A percentile compares a stretch with the other conserved stretches of the same genome.
These are phyloP conservation scores for Melinaea menophilus DNA, from an alignment of 2,888 invertebrate genomes.

Conservation along the genomic window DNA sequence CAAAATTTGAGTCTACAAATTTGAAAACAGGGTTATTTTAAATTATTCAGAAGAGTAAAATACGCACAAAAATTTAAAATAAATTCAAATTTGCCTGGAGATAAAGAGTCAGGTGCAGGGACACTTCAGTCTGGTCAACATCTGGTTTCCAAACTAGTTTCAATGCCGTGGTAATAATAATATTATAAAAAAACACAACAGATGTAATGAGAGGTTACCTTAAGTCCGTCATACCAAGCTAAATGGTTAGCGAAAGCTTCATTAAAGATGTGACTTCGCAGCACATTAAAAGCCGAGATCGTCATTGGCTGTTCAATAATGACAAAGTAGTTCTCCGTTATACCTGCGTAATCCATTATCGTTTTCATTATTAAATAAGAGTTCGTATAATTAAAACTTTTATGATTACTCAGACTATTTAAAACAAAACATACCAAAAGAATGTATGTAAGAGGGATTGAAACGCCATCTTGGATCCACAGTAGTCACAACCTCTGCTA, in stretches of 20 bases:
- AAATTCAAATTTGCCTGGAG: no score
- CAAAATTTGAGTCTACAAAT: slow-evolving; percentile 78
- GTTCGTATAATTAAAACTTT: no score
- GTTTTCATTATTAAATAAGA: no score
- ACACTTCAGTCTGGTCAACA: no score
- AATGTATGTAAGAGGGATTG: slow-evolving; percentile 29
- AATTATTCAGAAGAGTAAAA: no score
- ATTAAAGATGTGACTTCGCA: slow-evolving; percentile 79
- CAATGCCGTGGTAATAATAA: no score
- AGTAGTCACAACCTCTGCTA: slow-evolving; percentile 23
- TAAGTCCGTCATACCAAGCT: slow-evolving; percentile 85
- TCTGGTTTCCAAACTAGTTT: no score
- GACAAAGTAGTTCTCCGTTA: slow-evolving; percentile 91
- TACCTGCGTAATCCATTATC: slow-evolving; percentile 55
- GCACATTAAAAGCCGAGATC: slow-evolving; percentile 80
- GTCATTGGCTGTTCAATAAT: slow-evolving; percentile 92
- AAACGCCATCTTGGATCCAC: slow-evolving; percentile 27
- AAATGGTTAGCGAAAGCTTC: slow-evolving; percentile 82
- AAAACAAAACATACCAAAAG: slow-evolving; percentile 22
- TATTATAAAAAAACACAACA: slow-evolving; percentile 42
- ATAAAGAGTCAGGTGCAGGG: no score
- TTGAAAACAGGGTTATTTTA: no score
- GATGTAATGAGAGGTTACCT: slow-evolving; percentile 74
- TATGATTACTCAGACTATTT: no score
- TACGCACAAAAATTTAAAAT: no score